A percentile compares a stretch with the other conserved stretches of the same genome.
Conservation (phyloP, 2,888 invertebrate genomes). For the Cancer borealis region DNA sequence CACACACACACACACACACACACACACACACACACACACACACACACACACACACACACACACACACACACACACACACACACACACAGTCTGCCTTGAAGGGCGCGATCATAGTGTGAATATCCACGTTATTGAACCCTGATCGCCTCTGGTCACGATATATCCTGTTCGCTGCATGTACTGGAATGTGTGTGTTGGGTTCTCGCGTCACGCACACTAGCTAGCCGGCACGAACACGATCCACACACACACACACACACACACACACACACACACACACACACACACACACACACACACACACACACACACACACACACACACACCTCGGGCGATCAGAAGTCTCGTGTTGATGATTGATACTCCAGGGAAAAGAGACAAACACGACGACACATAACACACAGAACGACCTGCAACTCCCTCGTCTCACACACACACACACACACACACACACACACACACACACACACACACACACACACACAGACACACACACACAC, state of each 20-base stretch:
- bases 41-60: too few species aligned
- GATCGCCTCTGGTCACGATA: neutral
- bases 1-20: too few species aligned
- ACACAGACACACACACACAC: conserved; percentile 1
- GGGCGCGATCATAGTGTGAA: neutral
- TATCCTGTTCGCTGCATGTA: too few species aligned
- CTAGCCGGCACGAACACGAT: neutral
- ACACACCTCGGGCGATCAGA: conserved; percentile 13
- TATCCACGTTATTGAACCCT: neutral
- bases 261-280: too few species aligned
- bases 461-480: neutral
- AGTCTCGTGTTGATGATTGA: neutral
- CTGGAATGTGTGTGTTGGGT: neutral
- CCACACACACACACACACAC: neutral
- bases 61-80: too few species aligned
- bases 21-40: too few species aligned
- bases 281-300: too few species aligned
- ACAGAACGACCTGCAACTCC: neutral
- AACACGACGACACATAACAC: neutral
- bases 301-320: too few species aligned
- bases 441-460: neutral
- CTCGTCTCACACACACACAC: neutral
- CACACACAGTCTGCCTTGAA: neutral
- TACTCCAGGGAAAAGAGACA: neutral
- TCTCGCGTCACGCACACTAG: neutral